Percentiles rank a stretch among this genome's conserved stretches.
phyloP scores from a whole-genome alignment of 2,888 invertebrate species.

The Miltochrista miniata region DNA sequence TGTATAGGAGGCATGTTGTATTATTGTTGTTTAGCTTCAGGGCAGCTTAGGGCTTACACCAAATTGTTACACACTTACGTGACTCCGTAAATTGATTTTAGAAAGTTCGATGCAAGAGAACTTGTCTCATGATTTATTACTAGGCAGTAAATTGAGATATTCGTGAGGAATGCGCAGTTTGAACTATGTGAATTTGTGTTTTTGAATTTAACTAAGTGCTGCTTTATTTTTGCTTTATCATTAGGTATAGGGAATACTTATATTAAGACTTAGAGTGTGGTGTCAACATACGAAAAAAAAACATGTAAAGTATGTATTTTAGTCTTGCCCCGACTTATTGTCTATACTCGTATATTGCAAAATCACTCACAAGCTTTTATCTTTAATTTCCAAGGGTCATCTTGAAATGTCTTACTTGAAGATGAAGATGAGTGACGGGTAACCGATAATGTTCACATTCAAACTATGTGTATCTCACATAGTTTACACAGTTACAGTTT shows the following conservation, averaged over 20 bases:
- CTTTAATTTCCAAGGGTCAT: not conserved
- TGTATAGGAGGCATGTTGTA: slow-evolving; percentile 33
- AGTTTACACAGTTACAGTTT: too few relatives aligned
- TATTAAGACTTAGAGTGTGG: too few relatives aligned
- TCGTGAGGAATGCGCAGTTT: slow-evolving; percentile 26
- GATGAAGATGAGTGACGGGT: too few relatives aligned
- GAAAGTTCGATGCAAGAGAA: slow-evolving; percentile 40
- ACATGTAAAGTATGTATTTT: too few relatives aligned
- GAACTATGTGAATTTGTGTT: slow-evolving; percentile 24
- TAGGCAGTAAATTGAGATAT: slow-evolving; percentile 29
- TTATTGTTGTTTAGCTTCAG: slow-evolving; percentile 45
- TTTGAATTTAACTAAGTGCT: not conserved
- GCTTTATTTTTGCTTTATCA: too few relatives aligned
- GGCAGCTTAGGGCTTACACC: slow-evolving; percentile 44
- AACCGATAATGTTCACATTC: too few relatives aligned
- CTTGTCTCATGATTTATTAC: slow-evolving; percentile 40
- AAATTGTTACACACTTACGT: slow-evolving; percentile 48
- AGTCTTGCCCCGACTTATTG: too few relatives aligned
- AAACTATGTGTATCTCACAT: too few relatives aligned
- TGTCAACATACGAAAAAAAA: too few relatives aligned
- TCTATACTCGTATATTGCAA: too few relatives aligned
- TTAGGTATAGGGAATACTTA: too few relatives aligned
- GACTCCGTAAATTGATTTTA: slow-evolving; percentile 48
- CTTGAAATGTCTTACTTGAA: not conserved
- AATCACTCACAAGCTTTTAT: not conserved